Evolutionary conservation across 1,140 invertebrate genomes (phyloP), one percentile per base, ranked within the genome.

Genomic region (Microplitis demolitor): DNA sequence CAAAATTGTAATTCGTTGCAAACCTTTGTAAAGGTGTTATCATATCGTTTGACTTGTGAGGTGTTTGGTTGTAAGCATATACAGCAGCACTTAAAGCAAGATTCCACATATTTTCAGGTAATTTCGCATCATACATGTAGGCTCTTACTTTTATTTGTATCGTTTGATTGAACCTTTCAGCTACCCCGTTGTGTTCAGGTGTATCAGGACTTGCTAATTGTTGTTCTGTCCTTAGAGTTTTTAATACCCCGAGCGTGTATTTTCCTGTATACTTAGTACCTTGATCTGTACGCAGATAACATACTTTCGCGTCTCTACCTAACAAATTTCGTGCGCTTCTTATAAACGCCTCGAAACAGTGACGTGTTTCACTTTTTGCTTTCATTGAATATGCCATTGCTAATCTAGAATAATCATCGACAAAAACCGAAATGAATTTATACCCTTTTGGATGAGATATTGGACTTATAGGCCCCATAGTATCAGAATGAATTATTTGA

Each of bases 141-240:
- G 78, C 63, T 61, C 80, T 35, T 4, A 80, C 78, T 60, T 75
- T 76, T 5, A 78, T 74, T 11, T 77, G 74, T 16, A 85, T 72
- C 0, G 78, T 85, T 58, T 83, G 69, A 70, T 85, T 86, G 37
- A 79, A 78, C 50, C 83, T 54, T 73, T 87, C 81, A 6, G 80
- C 66, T 6, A 78, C 73, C n/a, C 82, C 83, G 75, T 87, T 86
- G 67, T 81, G 78, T 63, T 83, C 66, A 60, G 83, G 81, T 4
- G 79, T 78, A 66, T 85, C 78, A 3, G 77, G 77, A 66, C 62
- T 62, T 4, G 69, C 61, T 37, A 73, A n/a, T 39, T 71, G 61
- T 24, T 35, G 54, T 66, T 78, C 72, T 62, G 63, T 45, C 45
- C 56, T 63, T n/a, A 71, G 14, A 24, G 45, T 61, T 11, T 70